Evolutionary conservation across 1,140 invertebrate species (phyloP).

Genomic region (Heliconius hermathena): DNA sequence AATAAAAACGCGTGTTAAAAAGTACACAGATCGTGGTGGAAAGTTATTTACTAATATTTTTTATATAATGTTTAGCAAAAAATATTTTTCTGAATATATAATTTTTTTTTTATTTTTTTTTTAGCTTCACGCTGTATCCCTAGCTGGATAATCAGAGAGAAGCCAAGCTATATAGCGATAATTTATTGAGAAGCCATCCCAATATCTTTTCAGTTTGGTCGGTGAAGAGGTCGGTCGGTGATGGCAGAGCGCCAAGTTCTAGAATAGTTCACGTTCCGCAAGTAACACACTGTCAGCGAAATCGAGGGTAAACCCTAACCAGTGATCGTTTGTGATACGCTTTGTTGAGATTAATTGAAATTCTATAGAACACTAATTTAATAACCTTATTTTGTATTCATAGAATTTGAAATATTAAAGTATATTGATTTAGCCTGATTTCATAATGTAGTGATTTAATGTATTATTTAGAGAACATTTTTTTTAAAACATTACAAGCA

Average conservation of each 20-base stretch:
- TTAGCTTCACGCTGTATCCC: no score
- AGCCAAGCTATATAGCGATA: background rate
- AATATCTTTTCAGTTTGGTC: background rate
- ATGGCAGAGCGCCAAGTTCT: slow-evolving; percentile 29
- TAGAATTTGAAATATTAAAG: no score
- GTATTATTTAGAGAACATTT: no score
- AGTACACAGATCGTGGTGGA: no score
- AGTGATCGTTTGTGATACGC: slow-evolving; percentile 16
- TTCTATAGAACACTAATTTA: slow-evolving; percentile 4
- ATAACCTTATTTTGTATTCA: background rate
- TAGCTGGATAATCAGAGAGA: background rate
- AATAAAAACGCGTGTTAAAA: no score
- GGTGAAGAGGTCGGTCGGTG: slow-evolving; percentile 2
- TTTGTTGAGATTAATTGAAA: slow-evolving; percentile 13
- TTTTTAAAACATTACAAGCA: no score
- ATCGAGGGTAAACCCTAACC: background rate
- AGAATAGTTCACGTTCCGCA: slow-evolving; percentile 36
- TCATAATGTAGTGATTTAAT: no score
- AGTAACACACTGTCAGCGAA: background rate
- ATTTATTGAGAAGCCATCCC: background rate
- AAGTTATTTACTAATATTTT: no score
- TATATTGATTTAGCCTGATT: no score
- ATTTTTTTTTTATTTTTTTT: no score
- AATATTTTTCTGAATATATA: no score
- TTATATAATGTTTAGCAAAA: no score